Evolutionary conservation across 2,797 vertebrate species (phyloP).

Genomic region (Columba guinea): DNA sequence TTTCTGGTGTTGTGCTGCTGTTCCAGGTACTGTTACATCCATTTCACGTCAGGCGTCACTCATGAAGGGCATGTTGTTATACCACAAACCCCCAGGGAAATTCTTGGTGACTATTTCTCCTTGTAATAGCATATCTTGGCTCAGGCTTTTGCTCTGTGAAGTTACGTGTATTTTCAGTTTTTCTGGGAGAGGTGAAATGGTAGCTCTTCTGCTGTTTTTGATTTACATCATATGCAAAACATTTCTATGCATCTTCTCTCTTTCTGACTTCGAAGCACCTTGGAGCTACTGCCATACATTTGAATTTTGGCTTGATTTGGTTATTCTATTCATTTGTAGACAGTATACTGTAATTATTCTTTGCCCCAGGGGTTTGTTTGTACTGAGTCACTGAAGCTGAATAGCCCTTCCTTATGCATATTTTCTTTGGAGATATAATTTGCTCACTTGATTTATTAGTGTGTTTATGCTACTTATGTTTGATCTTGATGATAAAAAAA

Average conservation of each 20-base stretch:
- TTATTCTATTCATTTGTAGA: slow-evolving; percentile 23
- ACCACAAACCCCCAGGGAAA: background rate
- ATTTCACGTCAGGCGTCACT: background rate
- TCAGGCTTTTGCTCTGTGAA: background rate
- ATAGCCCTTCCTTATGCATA: slow-evolving; percentile 23
- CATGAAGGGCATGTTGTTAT: background rate
- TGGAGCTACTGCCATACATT: background rate
- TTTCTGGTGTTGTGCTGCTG: background rate
- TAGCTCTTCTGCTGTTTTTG: background rate
- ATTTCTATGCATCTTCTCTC: background rate
- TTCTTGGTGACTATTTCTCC: background rate
- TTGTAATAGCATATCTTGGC: background rate
- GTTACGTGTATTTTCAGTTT: background rate
- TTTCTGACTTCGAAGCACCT: background rate
- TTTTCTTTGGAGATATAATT: slow-evolving; percentile 54
- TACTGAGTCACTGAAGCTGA: slow-evolving; percentile 46
- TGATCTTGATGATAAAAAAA: slow-evolving; percentile 33
- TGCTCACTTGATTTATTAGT: slow-evolving; percentile 51
- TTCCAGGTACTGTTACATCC: background rate
- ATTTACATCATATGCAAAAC: background rate
- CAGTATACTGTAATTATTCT: background rate
- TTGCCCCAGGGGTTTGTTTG: slow-evolving; percentile 25
- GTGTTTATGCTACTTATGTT: slow-evolving; percentile 27
- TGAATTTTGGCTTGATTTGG: slow-evolving; percentile 30
- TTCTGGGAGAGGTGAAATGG: background rate